A percentile compares a stretch with the other conserved stretches of the same genome.
Evolutionary conservation across 53 echinoderm and acorn worm species (phyloP).

Genomic region (Henricia sp.): DNA sequence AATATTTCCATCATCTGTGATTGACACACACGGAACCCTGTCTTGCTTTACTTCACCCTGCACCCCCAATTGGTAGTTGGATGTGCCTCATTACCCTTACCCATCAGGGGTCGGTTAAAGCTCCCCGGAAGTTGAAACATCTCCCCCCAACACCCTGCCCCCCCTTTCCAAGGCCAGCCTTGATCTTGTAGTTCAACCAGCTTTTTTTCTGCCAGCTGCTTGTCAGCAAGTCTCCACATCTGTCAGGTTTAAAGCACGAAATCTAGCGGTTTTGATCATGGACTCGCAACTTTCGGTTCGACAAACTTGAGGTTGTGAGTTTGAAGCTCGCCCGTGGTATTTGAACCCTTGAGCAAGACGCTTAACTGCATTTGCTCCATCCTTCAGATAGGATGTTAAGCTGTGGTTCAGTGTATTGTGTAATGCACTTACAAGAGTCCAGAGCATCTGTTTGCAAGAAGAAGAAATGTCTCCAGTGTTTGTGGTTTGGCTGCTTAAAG

Average conservation of each 20-base stretch:
- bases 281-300: too few species aligned
- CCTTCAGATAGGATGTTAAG: too few species aligned
- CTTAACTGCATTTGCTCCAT: too few species aligned
- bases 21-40: background rate
- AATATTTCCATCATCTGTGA: background rate
- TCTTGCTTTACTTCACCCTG: background rate
- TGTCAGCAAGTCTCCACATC: background rate
- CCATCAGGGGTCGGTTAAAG: conserved; percentile 19
- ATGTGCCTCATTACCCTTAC: conserved; percentile 51
- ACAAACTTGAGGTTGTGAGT: too few species aligned
- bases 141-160: background rate
- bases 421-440: too few species aligned
- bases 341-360: too few species aligned
- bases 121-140: conserved; percentile 32
- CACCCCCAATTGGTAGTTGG: conserved; percentile 3
- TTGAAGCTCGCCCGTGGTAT: too few species aligned
- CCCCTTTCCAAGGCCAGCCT: conserved; percentile 10
- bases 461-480: too few species aligned
- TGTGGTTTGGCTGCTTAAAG: too few species aligned
- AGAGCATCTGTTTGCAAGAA: too few species aligned
- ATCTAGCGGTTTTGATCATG: too few species aligned
- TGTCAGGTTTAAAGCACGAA: background rate
- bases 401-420: too few species aligned
- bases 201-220: conserved; percentile 31
- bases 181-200: conserved; percentile 44